Evolutionary conservation across 1,140 invertebrate genomes (phyloP).

Genomic region (Panagrolaimus sp.): DNA sequence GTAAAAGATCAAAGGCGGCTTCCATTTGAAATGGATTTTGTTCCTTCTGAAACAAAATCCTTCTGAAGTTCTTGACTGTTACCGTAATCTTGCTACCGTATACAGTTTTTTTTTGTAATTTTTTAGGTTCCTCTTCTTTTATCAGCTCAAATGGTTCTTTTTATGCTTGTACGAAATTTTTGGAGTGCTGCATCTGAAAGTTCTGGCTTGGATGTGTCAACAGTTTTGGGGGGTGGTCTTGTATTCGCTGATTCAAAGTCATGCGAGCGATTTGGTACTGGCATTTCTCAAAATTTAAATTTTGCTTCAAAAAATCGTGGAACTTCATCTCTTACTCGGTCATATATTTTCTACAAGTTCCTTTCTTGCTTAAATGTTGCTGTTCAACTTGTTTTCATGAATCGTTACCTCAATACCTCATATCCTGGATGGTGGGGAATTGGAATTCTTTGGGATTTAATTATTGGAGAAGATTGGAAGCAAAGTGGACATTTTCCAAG

Average conservation of each 20-base stretch:
- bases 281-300: too few relatives aligned
- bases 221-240: too few relatives aligned
- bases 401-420: conserved; percentile 61
- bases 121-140: conserved; percentile 29
- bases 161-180: conserved; percentile 35
- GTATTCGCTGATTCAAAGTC: too few relatives aligned
- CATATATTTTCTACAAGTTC: conserved; percentile 44
- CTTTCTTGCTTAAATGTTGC: conserved; percentile 73
- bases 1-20: too few relatives aligned
- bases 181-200: conserved; percentile 21
- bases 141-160: conserved; percentile 29
- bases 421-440: conserved; percentile 60
- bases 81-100: too few relatives aligned
- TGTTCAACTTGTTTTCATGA: conserved; percentile 62
- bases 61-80: too few relatives aligned
- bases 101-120: too few relatives aligned
- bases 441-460: conserved; percentile 60
- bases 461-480: conserved; percentile 60
- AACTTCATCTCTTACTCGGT: conserved; percentile 29
- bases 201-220: conserved; percentile 8
- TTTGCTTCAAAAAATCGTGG: too few relatives aligned
- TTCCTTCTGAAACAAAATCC: too few relatives aligned
- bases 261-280: too few relatives aligned
- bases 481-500: conserved; percentile 61
- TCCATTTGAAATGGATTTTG: too few relatives aligned